Evolutionary conservation across 2,113 vertebrate genomes (phyloP).

Genomic region (Aspiorhynchus laticeps): DNA sequence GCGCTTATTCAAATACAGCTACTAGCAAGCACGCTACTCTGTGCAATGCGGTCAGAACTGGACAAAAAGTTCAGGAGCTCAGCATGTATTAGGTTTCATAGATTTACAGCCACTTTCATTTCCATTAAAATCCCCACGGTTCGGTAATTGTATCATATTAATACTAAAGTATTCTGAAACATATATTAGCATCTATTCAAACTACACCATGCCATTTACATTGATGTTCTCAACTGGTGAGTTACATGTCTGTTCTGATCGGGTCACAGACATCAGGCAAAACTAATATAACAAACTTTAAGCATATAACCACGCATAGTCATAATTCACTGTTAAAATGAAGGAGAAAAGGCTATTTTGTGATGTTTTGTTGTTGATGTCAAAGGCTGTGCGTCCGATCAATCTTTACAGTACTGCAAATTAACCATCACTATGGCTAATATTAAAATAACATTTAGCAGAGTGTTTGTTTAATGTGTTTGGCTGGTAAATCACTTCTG

Average conservation of each 20-base stretch:
- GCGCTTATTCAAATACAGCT: conserved; percentile 43
- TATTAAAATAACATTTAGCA: not conserved
- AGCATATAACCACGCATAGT: not conserved
- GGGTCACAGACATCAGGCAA: not conserved
- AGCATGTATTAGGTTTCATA: not conserved
- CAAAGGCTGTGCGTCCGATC: not conserved
- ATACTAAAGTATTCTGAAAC: not conserved
- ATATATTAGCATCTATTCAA: not conserved
- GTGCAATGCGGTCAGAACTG: conserved; percentile 4
- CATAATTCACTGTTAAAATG: not conserved
- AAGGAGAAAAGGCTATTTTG: not conserved
- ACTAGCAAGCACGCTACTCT: not conserved
- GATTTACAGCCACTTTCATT: not conserved
- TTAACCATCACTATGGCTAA: not conserved
- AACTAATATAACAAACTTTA: not conserved
- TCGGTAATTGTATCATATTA: not conserved
- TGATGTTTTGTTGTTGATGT: not conserved
- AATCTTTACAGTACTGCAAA: not conserved
- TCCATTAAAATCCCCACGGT: not conserved
- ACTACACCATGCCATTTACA: not conserved
- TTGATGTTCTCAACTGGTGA: not conserved
- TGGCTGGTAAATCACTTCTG: not conserved
- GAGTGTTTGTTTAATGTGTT: not conserved
- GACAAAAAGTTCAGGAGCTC: not conserved
- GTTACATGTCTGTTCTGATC: not conserved